Percentiles rank a stretch among this genome's conserved stretches.
Evolutionary conservation across 2,113 vertebrate species (phyloP).

Genomic region (Silurus meridionalis): DNA sequence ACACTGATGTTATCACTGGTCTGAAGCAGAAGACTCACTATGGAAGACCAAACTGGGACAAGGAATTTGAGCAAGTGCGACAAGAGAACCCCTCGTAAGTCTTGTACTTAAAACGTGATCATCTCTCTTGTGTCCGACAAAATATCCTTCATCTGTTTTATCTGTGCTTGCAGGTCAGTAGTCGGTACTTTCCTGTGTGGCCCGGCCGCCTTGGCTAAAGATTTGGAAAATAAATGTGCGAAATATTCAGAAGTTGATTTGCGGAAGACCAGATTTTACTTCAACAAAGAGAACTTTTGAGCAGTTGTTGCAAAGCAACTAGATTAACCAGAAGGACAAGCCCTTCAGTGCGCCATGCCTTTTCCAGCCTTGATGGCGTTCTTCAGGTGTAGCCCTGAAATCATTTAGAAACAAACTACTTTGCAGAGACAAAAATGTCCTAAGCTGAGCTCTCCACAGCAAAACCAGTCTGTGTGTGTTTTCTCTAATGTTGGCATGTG

Average conservation of each 20-base stretch:
- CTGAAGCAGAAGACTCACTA: conserved; percentile 89
- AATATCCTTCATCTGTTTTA: not conserved
- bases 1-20: conserved; percentile 81
- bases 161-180: conserved; percentile 70
- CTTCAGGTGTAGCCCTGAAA: not conserved
- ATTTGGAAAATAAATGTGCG: conserved; percentile 77
- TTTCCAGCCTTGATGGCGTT: not conserved
- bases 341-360: not conserved
- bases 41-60: conserved; percentile 86
- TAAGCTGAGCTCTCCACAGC: not conserved
- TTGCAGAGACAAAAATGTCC: not conserved
- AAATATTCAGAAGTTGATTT: conserved; percentile 86
- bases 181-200: conserved; percentile 89
- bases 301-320: not conserved
- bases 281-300: conserved; percentile 95
- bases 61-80: conserved; percentile 81
- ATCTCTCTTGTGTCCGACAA: not conserved
- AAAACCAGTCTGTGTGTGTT: not conserved
- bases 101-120: conserved; percentile 11
- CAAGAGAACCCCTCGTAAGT: conserved; percentile 83
- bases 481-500: not conserved
- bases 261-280: conserved; percentile 89
- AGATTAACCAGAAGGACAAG: conserved; percentile 12
- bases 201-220: conserved; percentile 73
- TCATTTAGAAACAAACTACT: not conserved